Base-by-base conservation (phyloP, 2,888 invertebrate genomes). In the Latrodectus hesperus region DNA sequence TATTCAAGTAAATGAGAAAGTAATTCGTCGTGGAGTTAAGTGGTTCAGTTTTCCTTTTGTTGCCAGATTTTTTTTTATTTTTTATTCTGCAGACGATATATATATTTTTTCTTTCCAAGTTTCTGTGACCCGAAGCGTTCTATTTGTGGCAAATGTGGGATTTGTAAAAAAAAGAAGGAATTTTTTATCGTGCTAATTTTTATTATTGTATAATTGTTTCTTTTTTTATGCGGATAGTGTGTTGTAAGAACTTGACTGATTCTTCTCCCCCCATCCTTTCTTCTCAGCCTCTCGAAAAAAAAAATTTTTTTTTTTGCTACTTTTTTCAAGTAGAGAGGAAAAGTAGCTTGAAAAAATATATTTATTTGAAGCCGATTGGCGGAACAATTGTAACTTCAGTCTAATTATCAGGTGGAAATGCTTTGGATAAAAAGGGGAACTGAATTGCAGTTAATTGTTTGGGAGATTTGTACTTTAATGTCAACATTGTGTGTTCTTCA, bases 11-110 rank as follows among this genome's bases (percentile, higher is more conserved):
- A 87, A 87, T 87, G 87, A 87, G 87, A 87, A 87, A 87, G 87
- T 87, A 87, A 87, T 87, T 87, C 87, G 87, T 87, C 82, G 73
- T 77, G 82, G 82, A 82, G 87, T 86, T 87, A 82, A 87, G 87
- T 87, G 82, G 87, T 82, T 82, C 82, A 77, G 82, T 87, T 82
- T 80, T 81, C 75, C 53, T 87, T 81, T 86, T 86, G 80, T 76
- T 86, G 81, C 81, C 71, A 76, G 80, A 77, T 68, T 67, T 79
- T 79, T 86, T 64, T 26, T 77, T 64, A 11, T 55, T 14, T 55
- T 38, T 65, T 81, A 60, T 14, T 75, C 16, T 52, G 60, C 77
- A 82, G 83, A 82, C 82, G 78, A 84, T 75, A 60, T 72, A 67
- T 80, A 72, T 76, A 75, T 60, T 55, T 83, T 65, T 53, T 60